Evolutionary conservation across 2,888 invertebrate species (phyloP).

Genomic region (Hedychridium roseum): DNA sequence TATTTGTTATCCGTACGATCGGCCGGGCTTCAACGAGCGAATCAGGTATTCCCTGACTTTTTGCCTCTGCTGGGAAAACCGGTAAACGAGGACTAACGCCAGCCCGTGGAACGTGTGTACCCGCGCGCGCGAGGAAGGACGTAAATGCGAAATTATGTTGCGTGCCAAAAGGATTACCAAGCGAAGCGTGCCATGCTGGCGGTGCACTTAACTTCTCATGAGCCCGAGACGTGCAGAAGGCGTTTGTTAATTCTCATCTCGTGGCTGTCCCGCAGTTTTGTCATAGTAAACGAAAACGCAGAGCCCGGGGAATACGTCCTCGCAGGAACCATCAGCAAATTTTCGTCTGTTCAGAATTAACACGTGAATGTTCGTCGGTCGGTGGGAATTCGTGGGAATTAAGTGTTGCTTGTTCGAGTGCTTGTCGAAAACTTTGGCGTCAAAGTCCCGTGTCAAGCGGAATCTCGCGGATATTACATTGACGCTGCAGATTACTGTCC

Average conservation of each 20-base stretch:
- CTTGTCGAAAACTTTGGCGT: constrained; percentile 37
- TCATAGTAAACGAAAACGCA: no score
- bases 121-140: constrained; percentile 11
- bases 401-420: constrained; percentile 33
- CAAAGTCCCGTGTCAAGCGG: constrained; percentile 39
- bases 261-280: no score
- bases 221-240: constrained; percentile 25
- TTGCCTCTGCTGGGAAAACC: no score
- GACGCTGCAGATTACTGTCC: constrained; percentile 56
- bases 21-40: no score
- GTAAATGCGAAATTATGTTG: constrained; percentile 42
- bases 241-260: constrained; percentile 42
- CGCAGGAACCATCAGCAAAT: no score
- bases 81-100: constrained; percentile 2
- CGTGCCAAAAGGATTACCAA: constrained; percentile 30
- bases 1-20: no score
- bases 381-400: no score
- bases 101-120: constrained; percentile 16
- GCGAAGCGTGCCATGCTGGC: constrained; percentile 22
- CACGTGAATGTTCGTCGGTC: not conserved
- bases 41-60: no score
- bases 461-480: constrained; percentile 58
- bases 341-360: no score
- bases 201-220: constrained; percentile 39
- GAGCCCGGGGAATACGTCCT: no score